These are phyloP conservation scores for Chelon auratus DNA, from an alignment of 2,797 vertebrate genomes.

Conservation along the genomic window DNA sequence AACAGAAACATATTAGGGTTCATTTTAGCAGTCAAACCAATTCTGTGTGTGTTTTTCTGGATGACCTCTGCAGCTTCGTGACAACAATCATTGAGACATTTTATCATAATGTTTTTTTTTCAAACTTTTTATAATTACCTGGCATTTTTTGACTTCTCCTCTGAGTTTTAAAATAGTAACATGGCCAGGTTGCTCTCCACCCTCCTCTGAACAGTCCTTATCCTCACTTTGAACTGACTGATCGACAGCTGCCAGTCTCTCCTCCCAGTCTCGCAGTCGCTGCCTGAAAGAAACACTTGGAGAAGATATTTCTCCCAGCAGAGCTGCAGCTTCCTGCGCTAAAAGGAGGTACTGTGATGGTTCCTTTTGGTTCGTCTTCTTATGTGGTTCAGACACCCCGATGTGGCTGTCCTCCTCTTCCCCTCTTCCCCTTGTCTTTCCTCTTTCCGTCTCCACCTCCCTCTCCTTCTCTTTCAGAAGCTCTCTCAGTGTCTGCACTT, in stretches of 20 bases:
- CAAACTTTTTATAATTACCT: slow-evolving; percentile 78
- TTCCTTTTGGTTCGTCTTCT: slow-evolving; percentile 77
- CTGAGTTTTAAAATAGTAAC: slow-evolving; percentile 83
- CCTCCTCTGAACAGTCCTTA: slow-evolving; percentile 32
- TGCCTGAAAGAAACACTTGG: slow-evolving; percentile 76
- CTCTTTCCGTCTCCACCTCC: slow-evolving; percentile 75
- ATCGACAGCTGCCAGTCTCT: slow-evolving; percentile 78
- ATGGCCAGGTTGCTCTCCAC: slow-evolving; percentile 74
- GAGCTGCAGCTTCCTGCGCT: slow-evolving; percentile 84
- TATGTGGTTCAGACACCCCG: slow-evolving; percentile 60
- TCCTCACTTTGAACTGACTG: slow-evolving; percentile 59
- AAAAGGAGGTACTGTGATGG: slow-evolving; percentile 78
- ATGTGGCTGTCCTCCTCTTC: slow-evolving; percentile 59
- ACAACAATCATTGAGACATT: background rate
- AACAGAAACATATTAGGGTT: too few species aligned
- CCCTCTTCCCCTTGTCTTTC: slow-evolving; percentile 42
- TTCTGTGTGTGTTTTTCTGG: too few species aligned
- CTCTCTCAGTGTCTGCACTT: slow-evolving; percentile 87
- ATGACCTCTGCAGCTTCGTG: too few species aligned
- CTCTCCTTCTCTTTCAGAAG: slow-evolving; percentile 86
- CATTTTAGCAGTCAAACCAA: too few species aligned
- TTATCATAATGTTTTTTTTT: background rate
- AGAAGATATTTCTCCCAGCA: slow-evolving; percentile 82
- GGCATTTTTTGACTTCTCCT: slow-evolving; percentile 86
- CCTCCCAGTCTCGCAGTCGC: slow-evolving; percentile 86